Evolutionary conservation across 2,888 invertebrate species (phyloP).

Genomic region (Amphipoea oculea): DNA sequence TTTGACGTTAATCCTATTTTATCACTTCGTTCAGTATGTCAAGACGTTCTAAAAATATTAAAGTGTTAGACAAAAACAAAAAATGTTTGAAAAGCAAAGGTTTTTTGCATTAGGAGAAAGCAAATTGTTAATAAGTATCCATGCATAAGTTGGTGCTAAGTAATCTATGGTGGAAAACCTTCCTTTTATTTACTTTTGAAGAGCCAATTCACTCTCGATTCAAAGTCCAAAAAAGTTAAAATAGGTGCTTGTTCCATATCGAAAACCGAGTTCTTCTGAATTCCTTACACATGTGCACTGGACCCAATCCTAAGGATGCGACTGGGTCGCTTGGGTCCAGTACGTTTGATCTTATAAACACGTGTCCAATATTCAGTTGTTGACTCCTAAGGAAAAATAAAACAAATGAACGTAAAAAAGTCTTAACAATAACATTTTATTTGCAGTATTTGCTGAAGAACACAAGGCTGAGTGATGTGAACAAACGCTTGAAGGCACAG

Average conservation of each 20-base stretch:
- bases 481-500: slow-evolving; percentile 96
- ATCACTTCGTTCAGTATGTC: neutral
- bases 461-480: slow-evolving; percentile 94
- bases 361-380: neutral
- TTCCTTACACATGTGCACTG: too few species aligned
- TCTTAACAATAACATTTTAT: slow-evolving; percentile 26
- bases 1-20: neutral
- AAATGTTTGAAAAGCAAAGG: neutral
- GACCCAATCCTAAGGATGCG: too few species aligned
- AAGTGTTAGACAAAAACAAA: neutral
- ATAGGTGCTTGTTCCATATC: neutral
- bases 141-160: too few species aligned
- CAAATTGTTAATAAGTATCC: too few species aligned
- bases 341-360: neutral
- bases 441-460: slow-evolving; percentile 95
- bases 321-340: neutral
- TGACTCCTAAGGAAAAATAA: neutral
- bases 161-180: too few species aligned
- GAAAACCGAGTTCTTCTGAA: neutral
- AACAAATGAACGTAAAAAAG: neutral
- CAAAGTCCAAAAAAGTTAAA: neutral
- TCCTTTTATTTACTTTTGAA: too few species aligned
- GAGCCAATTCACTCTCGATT: too few species aligned
- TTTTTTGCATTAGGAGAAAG: neutral
- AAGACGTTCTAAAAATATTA: neutral